These are phyloP conservation scores for Dinocampus coccinellae DNA, from an alignment of 2,888 invertebrate species.

Conservation along the genomic window DNA sequence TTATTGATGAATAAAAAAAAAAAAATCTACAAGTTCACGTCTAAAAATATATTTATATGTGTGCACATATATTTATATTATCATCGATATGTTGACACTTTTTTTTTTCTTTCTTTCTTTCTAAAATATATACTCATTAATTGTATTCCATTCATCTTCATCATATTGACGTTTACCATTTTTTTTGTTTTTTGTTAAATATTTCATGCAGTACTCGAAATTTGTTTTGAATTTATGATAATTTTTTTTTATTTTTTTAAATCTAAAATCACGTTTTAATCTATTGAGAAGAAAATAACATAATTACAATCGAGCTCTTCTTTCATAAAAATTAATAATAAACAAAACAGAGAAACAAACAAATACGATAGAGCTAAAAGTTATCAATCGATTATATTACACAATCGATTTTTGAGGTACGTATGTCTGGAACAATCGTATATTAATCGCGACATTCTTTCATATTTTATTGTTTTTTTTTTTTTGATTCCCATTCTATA, in stretches of 20 bases:
- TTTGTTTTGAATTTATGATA: slow-evolving; percentile 27
- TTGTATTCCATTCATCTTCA: not conserved
- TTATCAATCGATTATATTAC: slow-evolving; percentile 58
- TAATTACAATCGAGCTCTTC: not conserved
- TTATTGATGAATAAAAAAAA: too few species aligned
- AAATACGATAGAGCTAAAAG: slow-evolving; percentile 63
- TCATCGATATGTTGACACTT: slow-evolving; percentile 36
- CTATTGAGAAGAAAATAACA: not conserved
- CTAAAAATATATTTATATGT: slow-evolving; percentile 58
- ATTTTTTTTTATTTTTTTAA: slow-evolving; percentile 7
- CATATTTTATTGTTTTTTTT: slow-evolving; percentile 10
- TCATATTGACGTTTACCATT: slow-evolving; percentile 28
- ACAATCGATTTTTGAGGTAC: slow-evolving; percentile 67
- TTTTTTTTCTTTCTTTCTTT: not conserved
- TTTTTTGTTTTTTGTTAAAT: not conserved
- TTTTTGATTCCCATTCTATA: slow-evolving; percentile 43
- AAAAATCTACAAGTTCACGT: slow-evolving; percentile 57
- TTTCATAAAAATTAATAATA: not conserved
- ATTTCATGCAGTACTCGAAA: slow-evolving; percentile 14
- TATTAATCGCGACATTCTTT: slow-evolving; percentile 45
- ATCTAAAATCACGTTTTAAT: slow-evolving; percentile 4
- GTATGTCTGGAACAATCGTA: slow-evolving; percentile 62
- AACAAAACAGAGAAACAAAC: slow-evolving; percentile 45
- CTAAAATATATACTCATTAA: not conserved
- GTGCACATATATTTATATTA: slow-evolving; percentile 41